phyloP scores from a whole-genome alignment of 2,113 vertebrate species.

The Scartelaos histophorus region DNA sequence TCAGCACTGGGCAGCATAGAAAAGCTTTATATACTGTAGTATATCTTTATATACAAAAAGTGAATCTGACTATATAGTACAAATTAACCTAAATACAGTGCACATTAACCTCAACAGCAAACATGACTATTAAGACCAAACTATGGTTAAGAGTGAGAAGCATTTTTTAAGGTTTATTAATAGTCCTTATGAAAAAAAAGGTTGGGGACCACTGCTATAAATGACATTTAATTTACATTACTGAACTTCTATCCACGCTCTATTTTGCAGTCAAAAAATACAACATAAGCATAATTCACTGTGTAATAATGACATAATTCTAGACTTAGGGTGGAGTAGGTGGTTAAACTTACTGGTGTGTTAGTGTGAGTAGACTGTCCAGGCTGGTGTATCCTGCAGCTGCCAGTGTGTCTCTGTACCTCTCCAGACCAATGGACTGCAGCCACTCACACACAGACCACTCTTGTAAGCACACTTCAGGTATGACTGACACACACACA shows the following conservation, averaged over 20 bases:
- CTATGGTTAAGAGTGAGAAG: too few species aligned
- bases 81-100: too few species aligned
- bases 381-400: slow-evolving; percentile 93
- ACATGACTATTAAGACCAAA: too few species aligned
- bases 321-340: neutral
- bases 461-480: slow-evolving; percentile 85
- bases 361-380: slow-evolving; percentile 93
- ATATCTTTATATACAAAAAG: too few species aligned
- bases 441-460: slow-evolving; percentile 93
- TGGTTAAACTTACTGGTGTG: slow-evolving; percentile 91
- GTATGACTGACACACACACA: slow-evolving; percentile 84
- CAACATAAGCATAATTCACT: too few species aligned
- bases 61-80: too few species aligned
- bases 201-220: too few species aligned
- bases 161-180: too few species aligned
- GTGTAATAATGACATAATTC: neutral
- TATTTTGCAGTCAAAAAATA: neutral
- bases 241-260: neutral
- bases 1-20: too few species aligned
- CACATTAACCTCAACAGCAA: too few species aligned
- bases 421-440: slow-evolving; percentile 94
- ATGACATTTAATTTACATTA: neutral
- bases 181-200: too few species aligned
- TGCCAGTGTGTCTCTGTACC: slow-evolving; percentile 96
- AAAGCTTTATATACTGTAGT: too few species aligned